Percentiles rank a stretch among this genome's conserved stretches.
Conservation (phyloP, 2,797 vertebrate species). For the Heliangelus exortis region DNA sequence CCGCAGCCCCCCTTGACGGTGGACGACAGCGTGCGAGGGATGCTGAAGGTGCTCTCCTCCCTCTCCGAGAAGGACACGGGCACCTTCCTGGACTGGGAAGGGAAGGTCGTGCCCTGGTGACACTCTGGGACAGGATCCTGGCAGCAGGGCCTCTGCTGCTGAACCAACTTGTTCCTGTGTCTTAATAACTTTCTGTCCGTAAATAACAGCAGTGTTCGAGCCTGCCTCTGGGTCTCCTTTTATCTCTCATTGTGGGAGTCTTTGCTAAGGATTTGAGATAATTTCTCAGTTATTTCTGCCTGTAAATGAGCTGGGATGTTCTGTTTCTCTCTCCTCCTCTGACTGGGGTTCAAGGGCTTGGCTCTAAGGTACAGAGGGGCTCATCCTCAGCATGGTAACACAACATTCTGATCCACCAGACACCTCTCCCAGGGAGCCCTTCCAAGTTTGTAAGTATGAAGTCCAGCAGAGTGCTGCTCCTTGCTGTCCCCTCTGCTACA, state of each 20-base stretch:
- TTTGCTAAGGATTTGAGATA: not conserved
- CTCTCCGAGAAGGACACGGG: not conserved
- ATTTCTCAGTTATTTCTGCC: not conserved
- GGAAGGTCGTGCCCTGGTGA: not conserved
- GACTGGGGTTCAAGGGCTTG: not conserved
- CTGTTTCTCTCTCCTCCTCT: not conserved
- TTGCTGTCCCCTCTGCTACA: accelerated
- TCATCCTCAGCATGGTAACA: not conserved
- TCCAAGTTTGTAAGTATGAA: accelerated
- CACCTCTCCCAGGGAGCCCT: not conserved
- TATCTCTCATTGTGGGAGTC: not conserved
- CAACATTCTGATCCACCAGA: not conserved
- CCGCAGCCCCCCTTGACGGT: not conserved
- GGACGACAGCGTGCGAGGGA: not conserved
- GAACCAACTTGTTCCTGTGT: not conserved
- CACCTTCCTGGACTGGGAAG: conserved; percentile 1
- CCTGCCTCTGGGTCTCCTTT: not conserved
- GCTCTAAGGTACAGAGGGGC: too few relatives aligned
- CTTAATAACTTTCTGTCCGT: not conserved
- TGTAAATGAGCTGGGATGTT: not conserved
- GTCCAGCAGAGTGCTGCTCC: not conserved
- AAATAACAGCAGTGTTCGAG: not conserved
- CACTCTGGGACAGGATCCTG: not conserved
- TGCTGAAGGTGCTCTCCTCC: conserved; percentile 1
- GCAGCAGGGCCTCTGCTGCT: not conserved